Conservation (phyloP, 2,113 vertebrate genomes). For the Carollia perspicillata region DNA sequence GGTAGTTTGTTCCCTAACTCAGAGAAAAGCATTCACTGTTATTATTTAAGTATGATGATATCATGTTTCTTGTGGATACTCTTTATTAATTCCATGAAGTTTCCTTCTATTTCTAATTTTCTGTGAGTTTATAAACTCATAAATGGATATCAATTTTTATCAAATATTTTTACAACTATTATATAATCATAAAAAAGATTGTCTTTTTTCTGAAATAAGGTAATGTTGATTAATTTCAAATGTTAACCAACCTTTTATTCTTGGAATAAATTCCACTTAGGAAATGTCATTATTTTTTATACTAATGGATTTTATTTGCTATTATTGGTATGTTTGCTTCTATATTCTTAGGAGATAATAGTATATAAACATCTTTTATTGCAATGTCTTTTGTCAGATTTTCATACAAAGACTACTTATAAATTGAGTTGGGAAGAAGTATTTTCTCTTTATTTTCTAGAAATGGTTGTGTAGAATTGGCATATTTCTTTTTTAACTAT, state of each 20-base stretch:
- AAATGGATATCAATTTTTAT: not conserved
- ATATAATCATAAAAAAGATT: not conserved
- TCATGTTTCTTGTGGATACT: not conserved
- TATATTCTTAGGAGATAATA: not conserved
- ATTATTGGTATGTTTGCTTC: not conserved
- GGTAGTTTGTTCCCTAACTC: not conserved
- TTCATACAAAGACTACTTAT: not conserved
- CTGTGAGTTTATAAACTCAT: not conserved
- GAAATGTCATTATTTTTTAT: not conserved
- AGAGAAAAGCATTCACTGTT: not conserved
- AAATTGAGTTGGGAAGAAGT: not conserved
- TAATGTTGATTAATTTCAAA: not conserved
- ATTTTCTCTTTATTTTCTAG: not conserved
- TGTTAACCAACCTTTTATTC: not conserved
- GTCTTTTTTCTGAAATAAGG: not conserved
- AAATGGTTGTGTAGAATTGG: not conserved
- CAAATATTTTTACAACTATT: not conserved
- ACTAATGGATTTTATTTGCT: not conserved
- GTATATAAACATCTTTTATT: not conserved
- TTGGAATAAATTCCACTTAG: not conserved
- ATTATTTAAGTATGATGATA: not conserved
- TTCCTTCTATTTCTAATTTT: not conserved
- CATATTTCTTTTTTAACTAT: not conserved
- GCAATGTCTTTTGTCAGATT: not conserved
- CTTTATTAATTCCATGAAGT: not conserved